Evolutionary conservation across 92 coral and sea anemone species (phyloP), one percentile per base, ranked within the genome.

Genomic region (Phenganax stokvisi): DNA sequence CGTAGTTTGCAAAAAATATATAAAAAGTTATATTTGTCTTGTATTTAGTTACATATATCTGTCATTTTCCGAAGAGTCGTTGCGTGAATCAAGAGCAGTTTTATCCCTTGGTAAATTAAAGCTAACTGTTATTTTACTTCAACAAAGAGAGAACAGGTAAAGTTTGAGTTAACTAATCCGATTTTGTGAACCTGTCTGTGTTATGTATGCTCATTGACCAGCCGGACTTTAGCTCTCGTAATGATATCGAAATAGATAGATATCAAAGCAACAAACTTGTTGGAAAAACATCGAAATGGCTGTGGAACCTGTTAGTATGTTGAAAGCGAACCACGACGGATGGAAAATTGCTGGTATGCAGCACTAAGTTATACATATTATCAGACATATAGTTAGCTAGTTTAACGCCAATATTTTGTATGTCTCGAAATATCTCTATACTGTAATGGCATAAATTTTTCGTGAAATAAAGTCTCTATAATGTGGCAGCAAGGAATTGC

Each of bases 301-400:
- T 63, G 29, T 9, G 7, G 62, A 52, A 15, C 73, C 83, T 13
- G 51, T 60, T 47, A 79, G 74, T 65, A 17, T 51, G 9, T 7
- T 63, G 8, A 63, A 74, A 44, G 83, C 60, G 17, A 64, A 65
- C 69, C 83, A 79, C 27, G 74, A 79, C 8, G 83, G 74, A 17
- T 79, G 83, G 83, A 79, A 62, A 79, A 69, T 64, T 79, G 58
- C 83, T 51, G 83, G 83, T 79, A 79, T 8, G 52, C n/a, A 16
- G 11, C 13, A 13, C n/a, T n/a, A 52, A 25, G 28, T 47, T 47
- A 27, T 52, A 16, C 29, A 51, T 1, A 37, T 37, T 37, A 37
- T 37, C 47, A 37, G 47, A 37, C 25, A 20, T 37, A 37, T 37
- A 37, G 47, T 37, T 37, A 37, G 47, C 47, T 37, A 37, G 47